Evolutionary conservation across 37 sponge, comb jelly and placozoan genomes (phyloP).

Genomic region (Ianthella basta): DNA sequence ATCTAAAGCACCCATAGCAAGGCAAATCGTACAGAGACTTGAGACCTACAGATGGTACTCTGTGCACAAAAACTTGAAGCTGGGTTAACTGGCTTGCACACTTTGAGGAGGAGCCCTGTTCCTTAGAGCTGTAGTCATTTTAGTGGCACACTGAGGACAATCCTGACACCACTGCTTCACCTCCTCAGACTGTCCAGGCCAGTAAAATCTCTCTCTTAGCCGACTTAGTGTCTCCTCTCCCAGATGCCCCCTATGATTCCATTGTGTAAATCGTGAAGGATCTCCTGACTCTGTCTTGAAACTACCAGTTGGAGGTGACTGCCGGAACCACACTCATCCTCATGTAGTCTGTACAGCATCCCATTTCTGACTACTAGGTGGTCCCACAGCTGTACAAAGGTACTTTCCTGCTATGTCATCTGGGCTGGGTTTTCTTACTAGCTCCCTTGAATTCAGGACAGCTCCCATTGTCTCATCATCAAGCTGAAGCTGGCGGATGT

Average conservation of each 20-base stretch:
- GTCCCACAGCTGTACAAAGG: conserved; percentile 40
- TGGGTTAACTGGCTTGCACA: conserved; percentile 26
- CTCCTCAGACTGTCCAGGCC: conserved; percentile 27
- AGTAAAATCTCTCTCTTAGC: conserved; percentile 25
- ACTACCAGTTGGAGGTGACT: conserved; percentile 24
- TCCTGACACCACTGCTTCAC: not conserved
- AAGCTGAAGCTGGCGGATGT: conserved; percentile 19
- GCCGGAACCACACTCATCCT: not conserved
- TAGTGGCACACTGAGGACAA: not conserved
- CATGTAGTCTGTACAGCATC: conserved; percentile 16
- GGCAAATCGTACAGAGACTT: no score
- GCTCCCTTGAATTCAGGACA: conserved; percentile 11
- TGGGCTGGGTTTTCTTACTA: not conserved
- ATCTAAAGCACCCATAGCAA: no score
- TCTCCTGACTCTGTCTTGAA: conserved; percentile 8
- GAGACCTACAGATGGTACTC: no score
- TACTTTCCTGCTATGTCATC: not conserved
- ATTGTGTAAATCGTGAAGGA: conserved; percentile 19
- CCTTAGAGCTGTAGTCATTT: not conserved
- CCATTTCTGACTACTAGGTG: conserved; percentile 24
- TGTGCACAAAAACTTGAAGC: no score
- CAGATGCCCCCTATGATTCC: conserved; percentile 21
- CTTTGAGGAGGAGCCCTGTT: not conserved
- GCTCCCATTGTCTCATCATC: conserved; percentile 22
- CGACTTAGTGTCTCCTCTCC: conserved; percentile 22